A percentile compares a stretch with the other conserved stretches of the same genome.
Evolutionary conservation across 1,140 invertebrate genomes (phyloP).

Genomic region (Drosophila setifemur): DNA sequence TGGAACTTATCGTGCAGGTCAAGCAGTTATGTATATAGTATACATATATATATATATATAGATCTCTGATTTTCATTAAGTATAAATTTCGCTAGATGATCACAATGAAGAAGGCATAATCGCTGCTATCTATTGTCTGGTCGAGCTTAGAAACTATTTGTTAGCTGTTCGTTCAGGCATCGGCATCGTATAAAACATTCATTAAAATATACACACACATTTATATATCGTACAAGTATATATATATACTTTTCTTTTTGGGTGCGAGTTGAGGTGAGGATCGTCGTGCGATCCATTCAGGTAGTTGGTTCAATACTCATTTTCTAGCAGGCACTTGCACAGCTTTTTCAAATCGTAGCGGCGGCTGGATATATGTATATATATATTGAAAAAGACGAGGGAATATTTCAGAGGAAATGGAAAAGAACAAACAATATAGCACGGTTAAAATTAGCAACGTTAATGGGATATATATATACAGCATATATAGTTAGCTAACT

Average conservation of each 20-base stretch:
- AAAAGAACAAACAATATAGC: constrained; percentile 21
- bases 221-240: background rate
- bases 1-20: constrained; percentile 14
- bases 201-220: no score
- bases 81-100: constrained; percentile 40
- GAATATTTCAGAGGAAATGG: background rate
- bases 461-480: background rate
- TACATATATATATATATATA: constrained; percentile 14
- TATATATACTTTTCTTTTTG: constrained; percentile 7
- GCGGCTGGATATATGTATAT: constrained; percentile 7
- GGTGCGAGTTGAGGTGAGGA: constrained; percentile 32
- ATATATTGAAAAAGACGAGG: background rate
- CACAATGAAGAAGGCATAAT: constrained; percentile 50
- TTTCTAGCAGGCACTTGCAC: constrained; percentile 35
- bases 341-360: constrained; percentile 24
- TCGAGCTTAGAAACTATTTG: constrained; percentile 34
- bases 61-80: constrained; percentile 25
- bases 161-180: constrained; percentile 2
- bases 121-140: constrained; percentile 40
- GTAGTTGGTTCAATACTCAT: constrained; percentile 43
- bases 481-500: background rate
- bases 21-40: constrained; percentile 18
- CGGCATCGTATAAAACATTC: constrained; percentile 14
- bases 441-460: constrained; percentile 5
- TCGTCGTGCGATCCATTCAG: constrained; percentile 12